Evolutionary conservation across 2,797 vertebrate species (phyloP).

Genomic region (Anniella stebbinsi): DNA sequence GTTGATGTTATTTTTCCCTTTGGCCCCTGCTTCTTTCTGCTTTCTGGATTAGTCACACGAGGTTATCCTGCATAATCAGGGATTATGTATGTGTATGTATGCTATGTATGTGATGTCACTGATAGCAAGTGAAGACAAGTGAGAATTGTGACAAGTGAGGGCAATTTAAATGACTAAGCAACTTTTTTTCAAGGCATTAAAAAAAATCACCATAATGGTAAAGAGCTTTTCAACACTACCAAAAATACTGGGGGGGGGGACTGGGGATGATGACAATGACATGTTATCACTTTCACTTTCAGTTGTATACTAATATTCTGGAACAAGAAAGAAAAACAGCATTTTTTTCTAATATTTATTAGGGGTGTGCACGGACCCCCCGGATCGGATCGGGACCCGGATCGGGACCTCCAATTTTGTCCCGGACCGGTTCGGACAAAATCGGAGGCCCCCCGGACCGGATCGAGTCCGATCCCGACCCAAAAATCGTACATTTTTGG

Average conservation of each 20-base stretch:
- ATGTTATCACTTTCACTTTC: neutral
- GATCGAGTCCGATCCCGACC: no score
- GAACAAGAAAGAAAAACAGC: neutral
- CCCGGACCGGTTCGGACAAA: no score
- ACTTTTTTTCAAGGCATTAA: neutral
- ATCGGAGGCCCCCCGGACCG: no score
- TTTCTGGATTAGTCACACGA: neutral
- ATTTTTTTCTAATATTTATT: no score
- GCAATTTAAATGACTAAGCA: neutral
- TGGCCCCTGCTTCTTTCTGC: neutral
- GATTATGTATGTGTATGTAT: no score
- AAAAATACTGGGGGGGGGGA: no score
- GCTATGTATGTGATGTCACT: neutral
- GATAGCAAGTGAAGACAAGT: neutral
- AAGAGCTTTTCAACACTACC: neutral
- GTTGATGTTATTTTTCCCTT: neutral
- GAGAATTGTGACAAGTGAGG: neutral
- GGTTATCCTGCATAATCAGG: neutral
- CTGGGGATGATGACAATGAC: no score
- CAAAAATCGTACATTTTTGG: no score
- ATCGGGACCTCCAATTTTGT: no score
- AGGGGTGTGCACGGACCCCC: no score
- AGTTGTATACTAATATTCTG: neutral
- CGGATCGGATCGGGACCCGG: no score
- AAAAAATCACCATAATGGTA: neutral